Evolutionary conservation across 2,888 invertebrate species (phyloP).

Genomic region (Oscheius onirici): DNA sequence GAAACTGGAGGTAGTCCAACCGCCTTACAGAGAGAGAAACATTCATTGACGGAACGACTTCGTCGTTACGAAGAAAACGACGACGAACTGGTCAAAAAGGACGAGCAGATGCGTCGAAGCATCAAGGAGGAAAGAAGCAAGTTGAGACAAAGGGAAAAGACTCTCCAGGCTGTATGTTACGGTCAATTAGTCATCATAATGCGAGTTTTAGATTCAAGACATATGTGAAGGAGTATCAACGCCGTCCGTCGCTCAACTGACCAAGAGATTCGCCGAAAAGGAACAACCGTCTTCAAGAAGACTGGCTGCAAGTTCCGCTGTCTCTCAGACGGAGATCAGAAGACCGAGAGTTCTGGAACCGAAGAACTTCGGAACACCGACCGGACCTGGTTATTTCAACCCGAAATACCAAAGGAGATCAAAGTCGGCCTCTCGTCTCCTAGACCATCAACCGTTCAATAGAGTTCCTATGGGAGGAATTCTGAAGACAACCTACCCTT

Average conservation of each 20-base stretch:
- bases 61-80: conserved; percentile 53
- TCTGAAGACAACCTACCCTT: conserved; percentile 82
- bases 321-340: neutral
- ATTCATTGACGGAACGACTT: conserved; percentile 49
- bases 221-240: neutral
- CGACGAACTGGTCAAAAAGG: conserved; percentile 36
- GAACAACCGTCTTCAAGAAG: neutral
- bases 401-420: conserved; percentile 48
- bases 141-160: conserved; percentile 12
- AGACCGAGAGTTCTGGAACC: neutral
- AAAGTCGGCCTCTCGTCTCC: conserved; percentile 56
- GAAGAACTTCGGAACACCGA: neutral
- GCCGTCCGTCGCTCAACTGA: conserved; percentile 26
- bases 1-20: conserved; percentile 29
- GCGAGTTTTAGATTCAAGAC: conserved; percentile 6
- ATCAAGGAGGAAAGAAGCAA: conserved; percentile 17
- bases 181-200: neutral
- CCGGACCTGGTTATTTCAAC: conserved; percentile 44
- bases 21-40: conserved; percentile 47
- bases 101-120: conserved; percentile 25
- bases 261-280: conserved; percentile 3
- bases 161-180: conserved; percentile 20
- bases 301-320: neutral
- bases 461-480: conserved; percentile 78
- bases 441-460: conserved; percentile 65